Base-by-base conservation (phyloP, 1,140 invertebrate species). In the Tribolium madens region DNA sequence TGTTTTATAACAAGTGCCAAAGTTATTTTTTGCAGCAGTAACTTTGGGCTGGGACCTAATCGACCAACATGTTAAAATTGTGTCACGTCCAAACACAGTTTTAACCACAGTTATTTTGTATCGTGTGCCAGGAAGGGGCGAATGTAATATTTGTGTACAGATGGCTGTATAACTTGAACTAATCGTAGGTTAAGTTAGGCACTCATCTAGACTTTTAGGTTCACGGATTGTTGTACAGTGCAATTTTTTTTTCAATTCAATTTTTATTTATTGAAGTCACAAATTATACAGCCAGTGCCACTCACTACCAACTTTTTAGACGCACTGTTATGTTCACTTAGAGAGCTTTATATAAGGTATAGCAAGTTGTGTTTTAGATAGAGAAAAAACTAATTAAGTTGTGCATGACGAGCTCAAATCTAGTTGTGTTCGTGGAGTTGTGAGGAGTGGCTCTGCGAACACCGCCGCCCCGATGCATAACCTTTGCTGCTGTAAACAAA, bases 321-420 rank as follows among this genome's bases (percentile, higher is more conserved):
- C 81, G 81, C 82, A 83, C 81, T 82, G 46, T 81, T 81, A 78
- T 64, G 80, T 83, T 81, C 76, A 81, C 79, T 74, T 78, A 79
- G 53, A 75, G 64, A 78, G 81, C 82, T 83, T 83, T 79, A 78
- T 79, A 78, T 78, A 79, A 81, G 70, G 76, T 79, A 83, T 81
- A 83, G 81, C 81, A 78, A 81, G 79, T 81, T 82, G 79, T 82
- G 80, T 82, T 83, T 82, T 83, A 83, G 82, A 79, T 82, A 82
- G 77, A 83, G 77, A 77, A 80, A 78, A 79, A 79, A 81, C 47
- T 74, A 80, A 57, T 81, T 80, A 80, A 78, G 78, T 78, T 82
- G 77, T 78, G 80, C 80, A 82, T 81, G 82, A 78, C 81, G 57
- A 81, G 81, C 82, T 83, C 82, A 72, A 60, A 73, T 79, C n/a